Percentiles rank a stretch among this genome's conserved stretches.
Conservation (phyloP, 2,888 invertebrate genomes). For the Dryomyza anilis region DNA sequence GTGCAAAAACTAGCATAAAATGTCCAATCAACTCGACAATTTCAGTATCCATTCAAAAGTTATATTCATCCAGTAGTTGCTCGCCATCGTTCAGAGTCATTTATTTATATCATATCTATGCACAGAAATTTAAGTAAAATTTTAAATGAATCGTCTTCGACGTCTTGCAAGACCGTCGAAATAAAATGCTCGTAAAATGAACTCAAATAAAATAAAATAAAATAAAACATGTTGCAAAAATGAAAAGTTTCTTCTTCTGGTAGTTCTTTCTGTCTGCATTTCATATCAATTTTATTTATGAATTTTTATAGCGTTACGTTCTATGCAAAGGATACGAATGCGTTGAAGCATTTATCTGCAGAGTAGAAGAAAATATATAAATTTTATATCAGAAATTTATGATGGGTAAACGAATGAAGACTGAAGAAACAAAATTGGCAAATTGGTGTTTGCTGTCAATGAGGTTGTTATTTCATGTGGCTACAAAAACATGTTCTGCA, state of each 20-base stretch:
- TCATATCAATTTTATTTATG: slow-evolving; percentile 15
- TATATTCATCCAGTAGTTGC: background rate
- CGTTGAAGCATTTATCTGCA: background rate
- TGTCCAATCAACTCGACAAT: background rate
- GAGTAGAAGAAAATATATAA: background rate
- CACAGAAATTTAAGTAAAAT: background rate
- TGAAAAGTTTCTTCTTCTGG: slow-evolving; percentile 2
- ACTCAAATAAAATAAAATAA: background rate
- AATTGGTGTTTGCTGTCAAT: slow-evolving; percentile 6
- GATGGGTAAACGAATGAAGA: slow-evolving; percentile 5
- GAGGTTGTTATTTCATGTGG: too few relatives aligned
- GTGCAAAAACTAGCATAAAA: slow-evolving; percentile 2
- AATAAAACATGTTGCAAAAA: background rate
- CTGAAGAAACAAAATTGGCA: slow-evolving; percentile 5
- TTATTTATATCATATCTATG: background rate
- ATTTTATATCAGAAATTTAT: slow-evolving; percentile 9
- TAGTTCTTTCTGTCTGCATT: background rate
- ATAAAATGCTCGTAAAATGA: background rate
- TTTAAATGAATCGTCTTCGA: background rate
- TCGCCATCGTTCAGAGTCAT: background rate
- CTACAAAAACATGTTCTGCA: too few relatives aligned
- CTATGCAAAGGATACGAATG: background rate
- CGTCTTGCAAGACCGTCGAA: background rate
- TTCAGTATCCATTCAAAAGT: background rate
- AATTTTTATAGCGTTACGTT: background rate